phyloP scores from a whole-genome alignment of 2,888 invertebrate genomes.

The Maniola hyperantus region DNA sequence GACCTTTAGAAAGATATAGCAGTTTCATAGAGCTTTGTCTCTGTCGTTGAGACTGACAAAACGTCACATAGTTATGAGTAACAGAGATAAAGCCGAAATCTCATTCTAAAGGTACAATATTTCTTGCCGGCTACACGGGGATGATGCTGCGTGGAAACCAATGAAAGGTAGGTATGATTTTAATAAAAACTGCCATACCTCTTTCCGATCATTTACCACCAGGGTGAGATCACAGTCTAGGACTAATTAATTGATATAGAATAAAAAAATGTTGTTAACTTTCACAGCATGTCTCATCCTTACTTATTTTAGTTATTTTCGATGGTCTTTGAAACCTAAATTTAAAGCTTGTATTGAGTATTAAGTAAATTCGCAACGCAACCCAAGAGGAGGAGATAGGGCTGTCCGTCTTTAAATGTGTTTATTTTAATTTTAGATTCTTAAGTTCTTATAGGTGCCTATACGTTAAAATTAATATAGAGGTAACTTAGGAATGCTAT shows the following conservation, averaged over 20 bases:
- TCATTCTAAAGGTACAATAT: no score
- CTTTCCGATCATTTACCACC: neutral
- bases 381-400: constrained; percentile 26
- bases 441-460: neutral
- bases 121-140: no score
- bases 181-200: no score
- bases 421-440: neutral
- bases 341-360: constrained; percentile 37
- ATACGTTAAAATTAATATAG: no score
- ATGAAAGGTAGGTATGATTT: no score
- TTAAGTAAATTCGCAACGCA: constrained; percentile 41
- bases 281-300: constrained; percentile 5
- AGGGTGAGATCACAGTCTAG: neutral
- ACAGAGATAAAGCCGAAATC: no score
- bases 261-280: neutral
- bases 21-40: no score
- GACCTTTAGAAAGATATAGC: no score
- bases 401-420: constrained; percentile 19
- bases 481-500: no score
- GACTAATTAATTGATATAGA: neutral
- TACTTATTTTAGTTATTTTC: constrained; percentile 2
- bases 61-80: no score
- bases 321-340: constrained; percentile 18
- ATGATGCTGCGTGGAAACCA: no score
- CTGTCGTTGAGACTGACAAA: no score